Evolutionary conservation across 2,113 vertebrate species (phyloP).

Genomic region (Aramus guarauna): DNA sequence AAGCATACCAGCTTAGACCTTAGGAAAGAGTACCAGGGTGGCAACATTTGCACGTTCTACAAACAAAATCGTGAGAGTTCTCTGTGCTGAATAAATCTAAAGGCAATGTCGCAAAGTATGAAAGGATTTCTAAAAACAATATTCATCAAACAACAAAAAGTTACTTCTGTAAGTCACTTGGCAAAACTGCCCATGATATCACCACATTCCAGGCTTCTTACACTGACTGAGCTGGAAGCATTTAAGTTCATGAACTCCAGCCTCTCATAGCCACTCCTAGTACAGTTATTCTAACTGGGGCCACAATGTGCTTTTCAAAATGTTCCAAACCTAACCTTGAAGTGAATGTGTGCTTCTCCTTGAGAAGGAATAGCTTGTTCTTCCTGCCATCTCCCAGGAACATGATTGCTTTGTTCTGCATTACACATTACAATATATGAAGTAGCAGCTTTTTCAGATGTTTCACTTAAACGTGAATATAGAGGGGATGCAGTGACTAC

Average conservation of each 20-base stretch:
- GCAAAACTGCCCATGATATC: slow-evolving; percentile 50
- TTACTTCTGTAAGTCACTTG: slow-evolving; percentile 23
- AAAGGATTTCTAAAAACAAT: slow-evolving; percentile 13
- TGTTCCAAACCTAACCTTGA: background rate
- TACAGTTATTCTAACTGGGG: background rate
- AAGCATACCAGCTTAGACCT: background rate
- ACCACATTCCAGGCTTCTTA: slow-evolving; percentile 58
- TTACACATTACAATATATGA: background rate
- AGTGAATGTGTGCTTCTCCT: background rate
- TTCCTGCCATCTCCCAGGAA: background rate
- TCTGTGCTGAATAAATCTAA: background rate
- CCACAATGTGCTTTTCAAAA: background rate
- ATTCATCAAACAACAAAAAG: background rate
- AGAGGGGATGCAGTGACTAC: background rate
- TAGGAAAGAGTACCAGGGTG: background rate
- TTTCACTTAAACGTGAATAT: background rate
- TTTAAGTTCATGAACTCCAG: slow-evolving; percentile 46
- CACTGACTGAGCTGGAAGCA: slow-evolving; percentile 20
- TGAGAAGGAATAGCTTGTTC: background rate
- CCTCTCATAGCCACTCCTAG: slow-evolving; percentile 5
- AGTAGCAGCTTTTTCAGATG: background rate
- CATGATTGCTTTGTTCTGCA: rapidly evolving
- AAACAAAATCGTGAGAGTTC: background rate
- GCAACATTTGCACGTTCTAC: background rate
- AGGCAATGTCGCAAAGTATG: background rate